Conservation (phyloP, 2,113 vertebrate species). For the Phodopus roborovskii region DNA sequence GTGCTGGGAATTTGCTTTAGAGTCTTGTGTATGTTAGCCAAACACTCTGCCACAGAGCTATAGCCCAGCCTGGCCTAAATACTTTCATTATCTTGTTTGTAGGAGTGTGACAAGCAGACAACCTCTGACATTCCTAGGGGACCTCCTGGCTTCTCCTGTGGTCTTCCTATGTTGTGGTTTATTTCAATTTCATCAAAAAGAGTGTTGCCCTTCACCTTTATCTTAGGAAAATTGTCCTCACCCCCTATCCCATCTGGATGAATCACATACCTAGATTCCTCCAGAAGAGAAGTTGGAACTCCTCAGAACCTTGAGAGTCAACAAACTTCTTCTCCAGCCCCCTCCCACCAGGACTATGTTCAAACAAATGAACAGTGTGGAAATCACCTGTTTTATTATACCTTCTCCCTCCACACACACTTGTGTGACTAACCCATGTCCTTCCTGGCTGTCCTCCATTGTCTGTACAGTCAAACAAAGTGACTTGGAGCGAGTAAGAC, state of each 20-base stretch:
- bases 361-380: conserved; percentile 15
- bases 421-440: neutral
- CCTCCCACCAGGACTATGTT: neutral
- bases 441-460: neutral
- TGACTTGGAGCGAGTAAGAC: neutral
- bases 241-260: neutral
- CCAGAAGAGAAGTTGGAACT: conserved; percentile 3
- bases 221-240: neutral
- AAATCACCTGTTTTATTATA: neutral
- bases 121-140: neutral
- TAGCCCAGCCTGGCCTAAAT: neutral
- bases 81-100: neutral
- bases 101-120: neutral
- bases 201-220: neutral
- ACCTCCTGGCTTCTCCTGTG: neutral
- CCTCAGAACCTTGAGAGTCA: neutral
- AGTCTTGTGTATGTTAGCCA: neutral
- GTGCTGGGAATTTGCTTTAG: neutral
- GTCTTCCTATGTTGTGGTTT: neutral
- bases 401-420: neutral
- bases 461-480: neutral
- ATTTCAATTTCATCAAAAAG: neutral
- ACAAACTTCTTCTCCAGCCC: neutral
- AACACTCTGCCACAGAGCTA: neutral
- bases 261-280: neutral